These are phyloP conservation scores for Chionis minor DNA, from an alignment of 2,113 vertebrate genomes.

Conservation along the genomic window DNA sequence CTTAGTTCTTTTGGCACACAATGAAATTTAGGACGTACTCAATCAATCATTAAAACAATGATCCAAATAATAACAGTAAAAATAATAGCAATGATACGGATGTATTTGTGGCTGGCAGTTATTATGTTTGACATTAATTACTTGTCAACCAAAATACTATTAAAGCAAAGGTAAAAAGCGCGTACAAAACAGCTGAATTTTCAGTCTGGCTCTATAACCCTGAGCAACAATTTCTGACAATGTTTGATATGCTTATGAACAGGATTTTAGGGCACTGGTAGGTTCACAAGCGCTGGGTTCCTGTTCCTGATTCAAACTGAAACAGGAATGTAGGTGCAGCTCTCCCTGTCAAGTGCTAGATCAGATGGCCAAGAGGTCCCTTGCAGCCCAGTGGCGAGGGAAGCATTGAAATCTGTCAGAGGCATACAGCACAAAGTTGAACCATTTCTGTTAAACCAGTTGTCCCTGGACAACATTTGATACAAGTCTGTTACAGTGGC, in stretches of 20 bases:
- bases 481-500: neutral
- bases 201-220: neutral
- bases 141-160: neutral
- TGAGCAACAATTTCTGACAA: neutral
- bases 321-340: neutral
- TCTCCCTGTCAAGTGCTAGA: neutral
- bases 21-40: slow-evolving; percentile 17
- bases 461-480: neutral
- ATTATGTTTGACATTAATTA: neutral
- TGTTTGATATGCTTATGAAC: neutral
- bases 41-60: slow-evolving; percentile 29
- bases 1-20: neutral
- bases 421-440: neutral
- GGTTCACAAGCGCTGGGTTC: neutral
- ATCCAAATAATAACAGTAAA: slow-evolving; percentile 11
- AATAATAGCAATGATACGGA: slow-evolving; percentile 16
- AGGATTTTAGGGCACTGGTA: neutral
- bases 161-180: neutral
- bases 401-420: neutral
- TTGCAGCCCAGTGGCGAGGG: neutral
- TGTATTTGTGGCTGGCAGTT: slow-evolving; percentile 16
- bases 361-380: neutral
- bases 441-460: neutral
- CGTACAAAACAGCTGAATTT: neutral
- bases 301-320: neutral